Evolutionary conservation across 2,797 vertebrate genomes (phyloP).

Genomic region (Hybognathus amarus): DNA sequence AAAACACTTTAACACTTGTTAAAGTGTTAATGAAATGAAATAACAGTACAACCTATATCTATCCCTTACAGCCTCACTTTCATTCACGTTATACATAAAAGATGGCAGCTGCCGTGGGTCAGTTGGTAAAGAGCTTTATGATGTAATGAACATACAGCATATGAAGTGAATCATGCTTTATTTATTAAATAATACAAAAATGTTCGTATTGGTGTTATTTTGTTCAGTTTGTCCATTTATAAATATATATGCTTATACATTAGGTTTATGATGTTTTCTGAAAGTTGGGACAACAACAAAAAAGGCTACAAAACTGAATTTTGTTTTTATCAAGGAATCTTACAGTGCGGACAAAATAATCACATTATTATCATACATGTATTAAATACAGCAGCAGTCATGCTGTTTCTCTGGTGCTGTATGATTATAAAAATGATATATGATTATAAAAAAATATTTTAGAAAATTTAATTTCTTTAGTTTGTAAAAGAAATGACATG

Average conservation of each 20-base stretch:
- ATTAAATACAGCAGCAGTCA: neutral
- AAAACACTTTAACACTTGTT: neutral
- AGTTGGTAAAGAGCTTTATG: neutral
- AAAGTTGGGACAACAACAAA: neutral
- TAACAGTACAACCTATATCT: neutral
- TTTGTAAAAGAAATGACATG: neutral
- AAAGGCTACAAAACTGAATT: neutral
- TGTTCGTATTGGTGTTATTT: neutral
- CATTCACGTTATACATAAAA: neutral
- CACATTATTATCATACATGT: neutral
- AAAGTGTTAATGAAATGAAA: too few relatives aligned
- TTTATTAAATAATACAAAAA: constrained; percentile 13
- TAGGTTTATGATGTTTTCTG: neutral
- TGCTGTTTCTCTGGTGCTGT: neutral
- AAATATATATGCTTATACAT: neutral
- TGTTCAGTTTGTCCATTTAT: neutral
- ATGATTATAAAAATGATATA: too few relatives aligned
- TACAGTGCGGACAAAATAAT: neutral
- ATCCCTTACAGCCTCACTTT: neutral
- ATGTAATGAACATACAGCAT: neutral
- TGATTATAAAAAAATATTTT: neutral
- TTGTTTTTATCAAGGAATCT: neutral
- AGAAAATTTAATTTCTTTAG: too few relatives aligned
- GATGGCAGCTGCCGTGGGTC: neutral
- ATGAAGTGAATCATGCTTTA: neutral